Percentiles rank a stretch among this genome's conserved stretches.
Evolutionary conservation across 2,113 vertebrate genomes (phyloP).

Genomic region (Indicator indicator): DNA sequence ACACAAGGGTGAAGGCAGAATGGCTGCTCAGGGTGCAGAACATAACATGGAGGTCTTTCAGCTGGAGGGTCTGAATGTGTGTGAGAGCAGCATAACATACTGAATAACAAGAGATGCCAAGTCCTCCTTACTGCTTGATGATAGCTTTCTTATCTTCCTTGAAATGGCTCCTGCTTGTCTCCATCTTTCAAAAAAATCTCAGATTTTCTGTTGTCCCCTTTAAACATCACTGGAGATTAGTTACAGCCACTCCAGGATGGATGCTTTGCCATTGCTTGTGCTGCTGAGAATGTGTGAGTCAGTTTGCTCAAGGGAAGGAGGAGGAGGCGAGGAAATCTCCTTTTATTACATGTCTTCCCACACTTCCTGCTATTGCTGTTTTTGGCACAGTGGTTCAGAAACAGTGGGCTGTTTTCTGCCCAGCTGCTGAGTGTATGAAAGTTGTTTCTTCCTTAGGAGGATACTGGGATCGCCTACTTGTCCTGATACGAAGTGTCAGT

Average conservation of each 20-base stretch:
- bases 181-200: neutral
- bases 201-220: neutral
- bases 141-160: neutral
- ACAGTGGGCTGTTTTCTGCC: slow-evolving; percentile 40
- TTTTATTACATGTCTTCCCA: slow-evolving; percentile 39
- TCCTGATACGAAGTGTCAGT: neutral
- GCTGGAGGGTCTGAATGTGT: neutral
- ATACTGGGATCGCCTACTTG: slow-evolving; percentile 14
- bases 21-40: rapidly evolving
- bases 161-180: neutral
- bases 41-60: rapidly evolving
- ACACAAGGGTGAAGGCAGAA: rapidly evolving
- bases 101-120: neutral
- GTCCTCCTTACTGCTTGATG: neutral
- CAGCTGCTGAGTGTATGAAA: neutral
- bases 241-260: neutral
- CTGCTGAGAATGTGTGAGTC: slow-evolving; percentile 56
- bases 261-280: neutral
- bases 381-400: slow-evolving; percentile 31
- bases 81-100: neutral
- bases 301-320: slow-evolving; percentile 49
- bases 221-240: neutral
- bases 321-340: slow-evolving; percentile 53
- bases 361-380: slow-evolving; percentile 61
- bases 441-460: neutral